Conservation (phyloP, 2,797 vertebrate genomes). For the Rhabdophis nuchalis region DNA sequence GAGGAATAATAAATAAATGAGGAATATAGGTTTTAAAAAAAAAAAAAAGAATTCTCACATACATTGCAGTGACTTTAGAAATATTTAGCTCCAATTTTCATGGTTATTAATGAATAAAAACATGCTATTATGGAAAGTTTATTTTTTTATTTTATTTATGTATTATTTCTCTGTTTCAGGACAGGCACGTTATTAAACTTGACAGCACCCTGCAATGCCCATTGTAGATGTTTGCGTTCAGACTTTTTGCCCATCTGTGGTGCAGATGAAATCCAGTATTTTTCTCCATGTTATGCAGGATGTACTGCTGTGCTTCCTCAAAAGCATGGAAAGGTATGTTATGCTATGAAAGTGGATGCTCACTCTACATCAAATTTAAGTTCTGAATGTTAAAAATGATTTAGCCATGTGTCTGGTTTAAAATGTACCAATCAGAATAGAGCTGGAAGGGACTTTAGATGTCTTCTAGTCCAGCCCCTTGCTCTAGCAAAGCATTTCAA, state of each 20-base stretch:
- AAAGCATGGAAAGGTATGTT: constrained; percentile 61
- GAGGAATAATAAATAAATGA: no score
- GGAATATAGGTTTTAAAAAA: neutral
- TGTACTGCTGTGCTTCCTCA: constrained; percentile 46
- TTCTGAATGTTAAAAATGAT: neutral
- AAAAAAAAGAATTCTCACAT: neutral
- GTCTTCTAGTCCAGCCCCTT: no score
- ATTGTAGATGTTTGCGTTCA: constrained; percentile 69
- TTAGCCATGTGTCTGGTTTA: neutral
- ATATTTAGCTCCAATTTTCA: neutral
- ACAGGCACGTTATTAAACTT: constrained; percentile 63
- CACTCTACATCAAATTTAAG: neutral
- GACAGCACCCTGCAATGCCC: constrained; percentile 69
- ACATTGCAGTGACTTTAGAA: neutral
- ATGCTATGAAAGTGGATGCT: neutral
- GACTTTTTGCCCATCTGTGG: constrained; percentile 76
- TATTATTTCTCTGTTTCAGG: constrained; percentile 56
- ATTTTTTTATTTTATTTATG: neutral
- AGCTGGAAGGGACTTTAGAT: neutral
- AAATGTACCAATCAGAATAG: neutral
- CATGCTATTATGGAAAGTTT: neutral
- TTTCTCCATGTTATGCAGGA: constrained; percentile 78
- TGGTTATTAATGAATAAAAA: neutral
- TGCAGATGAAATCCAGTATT: constrained; percentile 73
- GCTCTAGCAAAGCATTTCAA: no score